These are phyloP conservation scores for Neopelma chrysocephalum DNA, from an alignment of 2,797 vertebrate species.

Conservation along the genomic window DNA sequence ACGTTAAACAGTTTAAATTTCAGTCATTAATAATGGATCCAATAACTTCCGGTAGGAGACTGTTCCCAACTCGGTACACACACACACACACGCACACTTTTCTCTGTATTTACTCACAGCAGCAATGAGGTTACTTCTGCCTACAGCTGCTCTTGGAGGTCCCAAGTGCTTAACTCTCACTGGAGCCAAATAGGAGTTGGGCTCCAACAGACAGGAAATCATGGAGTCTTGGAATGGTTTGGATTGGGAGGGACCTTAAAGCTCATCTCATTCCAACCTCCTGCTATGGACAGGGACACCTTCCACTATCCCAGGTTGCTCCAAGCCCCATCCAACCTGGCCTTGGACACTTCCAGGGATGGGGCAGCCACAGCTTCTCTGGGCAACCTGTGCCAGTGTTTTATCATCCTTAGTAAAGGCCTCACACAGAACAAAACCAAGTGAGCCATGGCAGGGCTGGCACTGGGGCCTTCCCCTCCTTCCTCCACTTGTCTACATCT, in stretches of 20 bases:
- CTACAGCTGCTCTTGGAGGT: not conserved
- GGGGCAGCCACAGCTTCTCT: not conserved
- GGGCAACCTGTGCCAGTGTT: not conserved
- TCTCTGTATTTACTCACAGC: not conserved
- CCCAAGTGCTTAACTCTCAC: not conserved
- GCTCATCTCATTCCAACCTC: not conserved
- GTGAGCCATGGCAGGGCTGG: rapidly evolving
- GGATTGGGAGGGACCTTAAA: not conserved
- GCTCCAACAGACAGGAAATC: not conserved
- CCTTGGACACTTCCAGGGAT: not conserved
- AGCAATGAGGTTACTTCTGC: not conserved
- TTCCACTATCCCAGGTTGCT: not conserved
- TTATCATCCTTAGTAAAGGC: not conserved
- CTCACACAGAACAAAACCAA: not conserved
- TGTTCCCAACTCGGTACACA: not conserved
- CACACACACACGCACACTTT: not conserved
- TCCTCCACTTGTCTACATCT: not conserved
- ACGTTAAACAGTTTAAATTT: not conserved
- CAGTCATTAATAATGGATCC: not conserved
- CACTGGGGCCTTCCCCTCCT: not conserved
- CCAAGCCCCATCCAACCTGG: not conserved
- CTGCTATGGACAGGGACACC: not conserved
- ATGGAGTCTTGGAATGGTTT: not conserved
- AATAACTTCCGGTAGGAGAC: not conserved
- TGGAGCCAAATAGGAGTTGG: not conserved